Percentiles rank a stretch among this genome's conserved stretches.
Evolutionary conservation across 2,888 invertebrate genomes (phyloP).

Genomic region (Brachyopa scutellaris): DNA sequence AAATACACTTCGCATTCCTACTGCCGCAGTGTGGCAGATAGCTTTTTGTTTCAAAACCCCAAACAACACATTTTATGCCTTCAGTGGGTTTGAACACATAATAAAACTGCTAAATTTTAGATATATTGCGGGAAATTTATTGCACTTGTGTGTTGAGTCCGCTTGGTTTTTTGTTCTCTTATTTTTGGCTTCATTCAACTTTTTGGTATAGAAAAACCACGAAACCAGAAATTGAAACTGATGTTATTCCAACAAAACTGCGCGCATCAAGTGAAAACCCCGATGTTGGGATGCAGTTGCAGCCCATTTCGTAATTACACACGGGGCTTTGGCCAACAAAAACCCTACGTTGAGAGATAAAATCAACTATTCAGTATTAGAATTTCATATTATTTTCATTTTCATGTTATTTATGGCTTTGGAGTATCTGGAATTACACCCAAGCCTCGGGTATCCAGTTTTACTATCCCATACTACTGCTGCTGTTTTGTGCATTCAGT

Average conservation of each 20-base stretch:
- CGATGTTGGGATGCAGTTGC: slow-evolving; percentile 20
- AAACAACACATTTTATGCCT: slow-evolving; percentile 23
- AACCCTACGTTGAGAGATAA: slow-evolving; percentile 9
- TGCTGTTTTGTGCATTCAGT: slow-evolving; percentile 69
- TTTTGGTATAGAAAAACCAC: slow-evolving; percentile 22
- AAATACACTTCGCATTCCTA: slow-evolving; percentile 57
- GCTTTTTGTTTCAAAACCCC: slow-evolving; percentile 5
- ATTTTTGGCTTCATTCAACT: slow-evolving; percentile 29
- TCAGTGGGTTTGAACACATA: slow-evolving; percentile 19
- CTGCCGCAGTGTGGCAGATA: slow-evolving; percentile 28
- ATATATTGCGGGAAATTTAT: slow-evolving; percentile 63
- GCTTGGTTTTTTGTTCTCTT: slow-evolving; percentile 6
- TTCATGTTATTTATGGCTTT: slow-evolving; percentile 60
- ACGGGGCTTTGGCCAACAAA: slow-evolving; percentile 8
- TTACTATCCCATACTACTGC: slow-evolving; percentile 26
- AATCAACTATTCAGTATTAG: slow-evolving; percentile 55
- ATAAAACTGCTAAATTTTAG: slow-evolving; percentile 51
- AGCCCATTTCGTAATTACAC: slow-evolving; percentile 64
- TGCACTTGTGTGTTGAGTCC: slow-evolving; percentile 29
- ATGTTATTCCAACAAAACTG: slow-evolving; percentile 49
- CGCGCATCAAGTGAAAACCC: neutral
- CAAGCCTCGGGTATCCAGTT: slow-evolving; percentile 10
- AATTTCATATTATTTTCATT: slow-evolving; percentile 66
- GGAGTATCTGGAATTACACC: slow-evolving; percentile 37
- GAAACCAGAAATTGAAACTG: slow-evolving; percentile 64